Evolutionary conservation across 1,140 invertebrate species (phyloP).

Genomic region (Pteromalus puparum): DNA sequence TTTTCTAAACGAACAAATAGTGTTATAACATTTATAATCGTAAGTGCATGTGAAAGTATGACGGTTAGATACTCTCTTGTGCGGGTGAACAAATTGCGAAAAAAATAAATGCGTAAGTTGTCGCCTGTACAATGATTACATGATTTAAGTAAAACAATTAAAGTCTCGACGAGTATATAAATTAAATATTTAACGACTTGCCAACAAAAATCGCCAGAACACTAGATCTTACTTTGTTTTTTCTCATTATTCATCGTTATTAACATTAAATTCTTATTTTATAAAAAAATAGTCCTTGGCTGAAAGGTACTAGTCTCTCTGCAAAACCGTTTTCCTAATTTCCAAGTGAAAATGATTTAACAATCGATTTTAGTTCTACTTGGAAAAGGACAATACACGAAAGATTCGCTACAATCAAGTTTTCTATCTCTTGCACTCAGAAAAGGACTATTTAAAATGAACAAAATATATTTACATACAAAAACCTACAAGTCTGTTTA

Average conservation of each 20-base stretch:
- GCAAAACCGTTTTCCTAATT: conserved; percentile 24
- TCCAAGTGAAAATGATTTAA: conserved; percentile 27
- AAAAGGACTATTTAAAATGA: conserved; percentile 40
- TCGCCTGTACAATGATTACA: conserved; percentile 21
- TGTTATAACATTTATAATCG: conserved; percentile 36
- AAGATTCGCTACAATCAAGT: not conserved
- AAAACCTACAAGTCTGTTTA: conserved; percentile 19
- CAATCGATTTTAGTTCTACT: conserved; percentile 15
- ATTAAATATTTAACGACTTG: conserved; percentile 32
- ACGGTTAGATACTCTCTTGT: conserved; percentile 38
- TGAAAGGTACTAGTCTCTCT: conserved; percentile 52
- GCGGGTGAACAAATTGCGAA: conserved; percentile 46
- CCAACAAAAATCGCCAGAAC: conserved; percentile 23
- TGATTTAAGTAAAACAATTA: conserved; percentile 29
- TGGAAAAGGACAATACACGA: conserved; percentile 17
- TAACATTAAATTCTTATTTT: conserved; percentile 41
- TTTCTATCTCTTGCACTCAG: conserved; percentile 34
- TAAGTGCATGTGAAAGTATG: conserved; percentile 44
- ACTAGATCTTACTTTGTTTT: conserved; percentile 7
- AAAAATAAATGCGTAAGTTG: conserved; percentile 40
- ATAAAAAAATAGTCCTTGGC: conserved; percentile 48
- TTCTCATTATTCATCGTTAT: conserved; percentile 24
- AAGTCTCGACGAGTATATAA: conserved; percentile 23
- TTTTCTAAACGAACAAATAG: conserved; percentile 38
- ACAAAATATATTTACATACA: conserved; percentile 25